A percentile compares a stretch with the other conserved stretches of the same genome.
phyloP scores from a whole-genome alignment of 2,888 invertebrate species.

The Junonia oenone region DNA sequence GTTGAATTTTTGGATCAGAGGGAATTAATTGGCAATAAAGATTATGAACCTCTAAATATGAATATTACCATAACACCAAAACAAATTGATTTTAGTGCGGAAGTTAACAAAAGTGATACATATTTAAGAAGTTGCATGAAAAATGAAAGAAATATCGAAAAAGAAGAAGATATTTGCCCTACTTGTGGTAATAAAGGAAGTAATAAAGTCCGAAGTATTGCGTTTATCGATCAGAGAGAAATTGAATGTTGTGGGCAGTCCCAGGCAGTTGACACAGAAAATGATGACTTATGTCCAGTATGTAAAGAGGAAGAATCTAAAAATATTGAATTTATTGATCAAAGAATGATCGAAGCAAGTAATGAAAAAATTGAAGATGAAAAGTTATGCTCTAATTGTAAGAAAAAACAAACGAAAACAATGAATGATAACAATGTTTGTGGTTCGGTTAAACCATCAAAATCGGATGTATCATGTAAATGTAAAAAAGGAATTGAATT shows the following conservation, averaged over 20 bases:
- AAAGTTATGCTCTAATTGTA: background rate
- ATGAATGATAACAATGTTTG: background rate
- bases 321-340: background rate
- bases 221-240: background rate
- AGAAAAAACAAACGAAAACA: background rate
- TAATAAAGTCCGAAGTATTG: background rate
- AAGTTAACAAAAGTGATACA: background rate
- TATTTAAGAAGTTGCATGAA: background rate
- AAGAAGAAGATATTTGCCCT: background rate
- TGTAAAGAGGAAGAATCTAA: background rate
- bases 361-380: background rate
- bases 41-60: background rate
- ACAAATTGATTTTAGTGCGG: background rate
- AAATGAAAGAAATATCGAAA: background rate
- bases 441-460: background rate
- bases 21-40: conserved; percentile 13
- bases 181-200: background rate
- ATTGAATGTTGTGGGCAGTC: background rate
- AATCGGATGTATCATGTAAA: background rate
- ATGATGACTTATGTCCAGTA: background rate
- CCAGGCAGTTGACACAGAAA: conserved; percentile 16
- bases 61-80: background rate
- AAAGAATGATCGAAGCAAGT: background rate
- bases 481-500: conserved; percentile 5
- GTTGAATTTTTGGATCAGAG: conserved; percentile 2